These are phyloP conservation scores for Achroia grisella DNA, from an alignment of 1,140 invertebrate genomes.

Conservation along the genomic window DNA sequence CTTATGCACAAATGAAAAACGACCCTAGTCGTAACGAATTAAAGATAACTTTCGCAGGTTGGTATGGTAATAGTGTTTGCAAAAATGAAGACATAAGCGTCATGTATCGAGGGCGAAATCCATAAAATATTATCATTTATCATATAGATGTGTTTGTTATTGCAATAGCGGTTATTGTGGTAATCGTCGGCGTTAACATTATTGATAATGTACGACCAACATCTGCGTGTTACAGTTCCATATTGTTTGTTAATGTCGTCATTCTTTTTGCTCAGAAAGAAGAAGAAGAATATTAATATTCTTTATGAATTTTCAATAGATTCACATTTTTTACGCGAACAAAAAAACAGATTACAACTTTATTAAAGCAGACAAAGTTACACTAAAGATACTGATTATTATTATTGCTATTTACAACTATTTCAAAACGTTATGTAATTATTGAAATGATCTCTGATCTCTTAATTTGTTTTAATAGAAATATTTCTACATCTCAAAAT, in stretches of 20 bases:
- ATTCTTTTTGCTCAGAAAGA: constrained; percentile 18
- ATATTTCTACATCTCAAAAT: no score
- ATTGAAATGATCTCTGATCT: no score
- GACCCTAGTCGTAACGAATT: not conserved
- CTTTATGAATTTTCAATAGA: no score
- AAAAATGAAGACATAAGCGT: constrained; percentile 54
- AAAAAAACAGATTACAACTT: no score
- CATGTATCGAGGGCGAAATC: constrained; percentile 47
- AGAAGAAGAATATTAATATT: no score
- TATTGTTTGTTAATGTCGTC: constrained; percentile 25
- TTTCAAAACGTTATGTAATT: no score
- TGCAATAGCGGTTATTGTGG: constrained; percentile 54
- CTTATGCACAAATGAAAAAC: not conserved
- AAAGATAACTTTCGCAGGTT: not conserved
- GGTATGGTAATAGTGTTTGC: constrained; percentile 16
- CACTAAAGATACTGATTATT: no score
- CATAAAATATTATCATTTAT: constrained; percentile 68
- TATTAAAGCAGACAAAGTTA: no score
- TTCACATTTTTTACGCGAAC: no score
- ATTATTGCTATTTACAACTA: no score
- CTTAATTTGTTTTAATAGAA: no score
- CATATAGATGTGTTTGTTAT: constrained; percentile 58
- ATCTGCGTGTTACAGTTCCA: constrained; percentile 44
- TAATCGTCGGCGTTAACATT: constrained; percentile 58
- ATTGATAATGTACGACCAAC: constrained; percentile 48